Percentiles rank a stretch among this genome's conserved stretches.
These are phyloP conservation scores for Andrena chrysosceles DNA, from an alignment of 2,888 invertebrate species.

Conservation along the genomic window DNA sequence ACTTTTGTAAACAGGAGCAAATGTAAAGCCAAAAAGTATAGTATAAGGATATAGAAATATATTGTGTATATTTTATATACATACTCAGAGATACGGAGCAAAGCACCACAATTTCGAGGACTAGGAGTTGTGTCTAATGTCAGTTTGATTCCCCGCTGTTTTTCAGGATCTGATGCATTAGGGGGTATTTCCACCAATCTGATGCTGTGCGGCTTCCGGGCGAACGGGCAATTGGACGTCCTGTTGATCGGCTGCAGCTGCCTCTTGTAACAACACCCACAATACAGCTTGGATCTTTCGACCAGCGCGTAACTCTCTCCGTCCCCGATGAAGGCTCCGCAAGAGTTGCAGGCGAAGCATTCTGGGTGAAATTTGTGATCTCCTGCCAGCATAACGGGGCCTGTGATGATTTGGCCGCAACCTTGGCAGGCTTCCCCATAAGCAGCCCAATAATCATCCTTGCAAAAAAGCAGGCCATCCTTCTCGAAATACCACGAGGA, in stretches of 20 bases:
- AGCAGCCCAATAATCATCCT: conserved; percentile 94
- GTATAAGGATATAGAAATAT: neutral
- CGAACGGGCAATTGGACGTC: conserved; percentile 86
- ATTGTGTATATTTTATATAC: conserved; percentile 74
- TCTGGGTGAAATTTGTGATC: conserved; percentile 98
- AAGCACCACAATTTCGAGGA: conserved; percentile 85
- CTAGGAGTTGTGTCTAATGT: conserved; percentile 86
- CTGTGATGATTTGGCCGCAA: conserved; percentile 93
- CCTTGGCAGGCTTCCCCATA: conserved; percentile 96
- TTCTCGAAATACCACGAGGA: conserved; percentile 98
- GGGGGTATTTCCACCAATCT: conserved; percentile 93
- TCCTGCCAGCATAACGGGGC: conserved; percentile 97
- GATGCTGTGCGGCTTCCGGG: conserved; percentile 91
- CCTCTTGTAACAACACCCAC: conserved; percentile 91
- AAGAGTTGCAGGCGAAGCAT: conserved; percentile 95
- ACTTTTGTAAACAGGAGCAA: conserved; percentile 8
- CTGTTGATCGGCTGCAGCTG: conserved; percentile 89
- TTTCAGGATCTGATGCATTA: conserved; percentile 85
- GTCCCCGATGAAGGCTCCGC: conserved; percentile 94
- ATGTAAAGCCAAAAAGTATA: neutral
- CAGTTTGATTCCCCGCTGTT: conserved; percentile 88
- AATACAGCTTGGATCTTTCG: conserved; percentile 95
- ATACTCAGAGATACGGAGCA: conserved; percentile 90
- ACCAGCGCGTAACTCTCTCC: conserved; percentile 96
- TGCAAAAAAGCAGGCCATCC: conserved; percentile 94